These are phyloP conservation scores for Vulpes ferrilata DNA, from an alignment of 2,113 vertebrate genomes.

Conservation along the genomic window DNA sequence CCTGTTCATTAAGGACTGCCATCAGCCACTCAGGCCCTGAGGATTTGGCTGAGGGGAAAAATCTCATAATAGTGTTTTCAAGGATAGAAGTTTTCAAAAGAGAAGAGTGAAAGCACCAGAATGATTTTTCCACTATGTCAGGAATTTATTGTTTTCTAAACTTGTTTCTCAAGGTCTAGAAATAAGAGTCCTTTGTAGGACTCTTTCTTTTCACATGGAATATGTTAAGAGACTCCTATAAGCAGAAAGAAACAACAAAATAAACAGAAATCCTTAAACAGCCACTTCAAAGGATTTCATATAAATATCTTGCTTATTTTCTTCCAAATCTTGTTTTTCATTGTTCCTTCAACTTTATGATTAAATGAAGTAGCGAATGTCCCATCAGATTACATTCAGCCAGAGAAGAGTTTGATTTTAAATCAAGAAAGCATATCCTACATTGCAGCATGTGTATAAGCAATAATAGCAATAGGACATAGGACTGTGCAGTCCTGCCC, in stretches of 20 bases:
- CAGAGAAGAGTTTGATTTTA: conserved; percentile 36
- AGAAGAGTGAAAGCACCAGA: neutral
- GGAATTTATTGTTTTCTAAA: neutral
- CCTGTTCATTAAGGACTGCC: neutral
- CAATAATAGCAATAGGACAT: neutral
- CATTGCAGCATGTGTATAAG: neutral
- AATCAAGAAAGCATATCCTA: neutral
- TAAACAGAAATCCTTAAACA: neutral
- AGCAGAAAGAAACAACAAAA: conserved; percentile 17
- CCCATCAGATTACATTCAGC: neutral
- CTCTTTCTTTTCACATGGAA: neutral
- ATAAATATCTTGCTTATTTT: neutral
- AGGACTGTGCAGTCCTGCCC: rapidly evolving
- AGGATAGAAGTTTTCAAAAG: neutral
- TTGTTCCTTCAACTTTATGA: conserved; percentile 8
- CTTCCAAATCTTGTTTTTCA: neutral
- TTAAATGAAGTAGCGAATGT: neutral
- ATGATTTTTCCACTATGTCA: neutral
- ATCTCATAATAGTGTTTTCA: conserved; percentile 29
- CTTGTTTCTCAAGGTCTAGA: neutral
- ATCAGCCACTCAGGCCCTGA: neutral
- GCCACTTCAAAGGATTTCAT: neutral
- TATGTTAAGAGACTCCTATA: neutral
- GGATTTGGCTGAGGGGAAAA: neutral
- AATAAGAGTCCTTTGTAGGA: neutral